Evolutionary conservation across 2,888 invertebrate genomes (phyloP).

Genomic region (Neoascia interrupta): DNA sequence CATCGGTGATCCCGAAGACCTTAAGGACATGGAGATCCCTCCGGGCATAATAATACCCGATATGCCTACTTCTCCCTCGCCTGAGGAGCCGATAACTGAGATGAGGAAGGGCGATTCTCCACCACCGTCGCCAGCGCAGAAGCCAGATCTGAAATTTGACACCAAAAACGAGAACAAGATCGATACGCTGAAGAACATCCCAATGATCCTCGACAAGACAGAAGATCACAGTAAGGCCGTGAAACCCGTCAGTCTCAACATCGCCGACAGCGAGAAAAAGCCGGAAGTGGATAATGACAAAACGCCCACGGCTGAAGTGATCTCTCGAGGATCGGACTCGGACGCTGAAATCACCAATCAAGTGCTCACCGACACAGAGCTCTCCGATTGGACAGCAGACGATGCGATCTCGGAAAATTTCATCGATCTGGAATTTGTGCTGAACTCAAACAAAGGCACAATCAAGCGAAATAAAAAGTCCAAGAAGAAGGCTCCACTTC

Average conservation of each 20-base stretch:
- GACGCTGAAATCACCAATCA: constrained; percentile 86
- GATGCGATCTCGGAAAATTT: constrained; percentile 89
- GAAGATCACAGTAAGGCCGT: constrained; percentile 73
- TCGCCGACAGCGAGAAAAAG: constrained; percentile 49
- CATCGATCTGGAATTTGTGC: constrained; percentile 83
- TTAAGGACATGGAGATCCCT: constrained; percentile 78
- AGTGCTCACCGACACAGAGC: constrained; percentile 90
- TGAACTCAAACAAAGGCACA: constrained; percentile 81
- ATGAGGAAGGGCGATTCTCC: constrained; percentile 57
- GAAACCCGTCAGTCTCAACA: constrained; percentile 75
- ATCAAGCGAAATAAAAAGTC: constrained; percentile 78
- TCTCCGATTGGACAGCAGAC: constrained; percentile 94
- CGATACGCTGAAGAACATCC: constrained; percentile 78
- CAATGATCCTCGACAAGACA: constrained; percentile 76
- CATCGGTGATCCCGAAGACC: constrained; percentile 79
- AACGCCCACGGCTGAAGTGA: constrained; percentile 77
- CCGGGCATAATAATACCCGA: constrained; percentile 77
- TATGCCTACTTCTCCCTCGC: constrained; percentile 61
- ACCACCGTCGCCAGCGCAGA: constrained; percentile 74
- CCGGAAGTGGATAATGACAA: constrained; percentile 76
- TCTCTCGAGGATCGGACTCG: constrained; percentile 83
- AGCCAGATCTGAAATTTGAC: constrained; percentile 77
- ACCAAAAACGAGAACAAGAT: constrained; percentile 79
- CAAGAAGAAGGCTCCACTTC: constrained; percentile 76
- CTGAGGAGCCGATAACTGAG: constrained; percentile 56